Conservation (phyloP, 2,113 vertebrate species). For the Emydocephalus ijimae region DNA sequence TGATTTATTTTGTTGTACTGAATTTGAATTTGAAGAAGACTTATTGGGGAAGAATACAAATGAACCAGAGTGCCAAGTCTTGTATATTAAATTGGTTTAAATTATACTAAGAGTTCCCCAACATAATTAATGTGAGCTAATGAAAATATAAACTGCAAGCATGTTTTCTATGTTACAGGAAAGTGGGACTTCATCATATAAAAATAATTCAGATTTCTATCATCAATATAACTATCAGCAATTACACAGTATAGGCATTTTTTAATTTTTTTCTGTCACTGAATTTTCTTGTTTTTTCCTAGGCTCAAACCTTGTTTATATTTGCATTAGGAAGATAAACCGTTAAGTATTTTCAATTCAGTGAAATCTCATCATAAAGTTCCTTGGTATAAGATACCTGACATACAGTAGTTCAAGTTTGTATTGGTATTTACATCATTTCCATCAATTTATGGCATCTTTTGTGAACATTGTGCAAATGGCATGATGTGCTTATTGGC, state of each 20-base stretch:
- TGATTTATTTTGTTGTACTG: background rate
- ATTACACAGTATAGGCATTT: background rate
- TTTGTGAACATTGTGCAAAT: background rate
- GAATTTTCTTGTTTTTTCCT: background rate
- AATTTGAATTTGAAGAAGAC: background rate
- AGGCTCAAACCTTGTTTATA: background rate
- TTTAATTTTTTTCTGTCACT: background rate
- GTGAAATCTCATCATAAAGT: background rate
- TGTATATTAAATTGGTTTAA: background rate
- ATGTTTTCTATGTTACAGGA: background rate
- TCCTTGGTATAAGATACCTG: background rate
- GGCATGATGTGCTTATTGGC: background rate
- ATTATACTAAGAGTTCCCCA: background rate
- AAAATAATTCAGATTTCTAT: background rate
- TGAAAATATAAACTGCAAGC: background rate
- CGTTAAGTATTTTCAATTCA: background rate
- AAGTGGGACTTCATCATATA: background rate
- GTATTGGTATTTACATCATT: background rate
- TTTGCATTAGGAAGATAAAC: background rate
- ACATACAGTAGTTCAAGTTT: background rate
- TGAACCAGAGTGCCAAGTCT: background rate
- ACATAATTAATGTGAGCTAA: background rate
- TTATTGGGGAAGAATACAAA: background rate
- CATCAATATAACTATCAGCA: background rate
- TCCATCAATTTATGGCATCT: background rate